Evolutionary conservation across 2,888 invertebrate genomes (phyloP), one percentile per base, ranked within the genome.

Genomic region (Heteropelma amictum): DNA sequence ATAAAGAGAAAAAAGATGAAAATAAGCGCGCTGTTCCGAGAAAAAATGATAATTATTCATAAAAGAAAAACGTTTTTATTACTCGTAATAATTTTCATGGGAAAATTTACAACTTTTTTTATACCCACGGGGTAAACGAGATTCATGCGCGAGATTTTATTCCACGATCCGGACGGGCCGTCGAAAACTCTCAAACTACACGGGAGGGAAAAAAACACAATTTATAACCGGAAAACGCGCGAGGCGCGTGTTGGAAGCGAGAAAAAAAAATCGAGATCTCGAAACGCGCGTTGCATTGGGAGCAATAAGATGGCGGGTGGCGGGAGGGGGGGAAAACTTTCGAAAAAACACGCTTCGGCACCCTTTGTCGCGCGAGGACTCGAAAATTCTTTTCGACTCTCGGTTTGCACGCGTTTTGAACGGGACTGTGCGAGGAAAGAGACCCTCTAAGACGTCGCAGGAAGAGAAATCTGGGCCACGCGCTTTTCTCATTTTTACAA

Each of bases 401-500:
- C n/a, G n/a, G n/a, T n/a, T n/a, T n/a, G n/a, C n/a, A n/a, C n/a
- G n/a, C n/a, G n/a, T n/a, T n/a, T n/a, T n/a, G n/a, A n/a, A 19
- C 28, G 49, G 21, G 42, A 38, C 45, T 23, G 51, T 63, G 23
- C 38, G 6, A 51, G 38, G 47, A 67, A 49, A 30, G 51, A 60
- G 65, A 47, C 64, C 70, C 71, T 68, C 64, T 68, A 61, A 49
- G n/a, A n/a, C n/a, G 64, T 47, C 60, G 47, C 69, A 19, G 19
- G 30, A 78, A 78, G 78, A 74, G 78, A 79, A 78, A 80, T 78
- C 77, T 70, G n/a, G 69, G 73, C 73, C 68, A 72, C 33, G 14
- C 0, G 54, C 23, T 75, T 60, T 68, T 51, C 35, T 45, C 26
- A 58, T 72, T 76, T 79, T 78, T 74, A 77, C 76, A 79, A 69